Conservation (phyloP, 2,888 invertebrate species). For the Eupelmus urozonus region DNA sequence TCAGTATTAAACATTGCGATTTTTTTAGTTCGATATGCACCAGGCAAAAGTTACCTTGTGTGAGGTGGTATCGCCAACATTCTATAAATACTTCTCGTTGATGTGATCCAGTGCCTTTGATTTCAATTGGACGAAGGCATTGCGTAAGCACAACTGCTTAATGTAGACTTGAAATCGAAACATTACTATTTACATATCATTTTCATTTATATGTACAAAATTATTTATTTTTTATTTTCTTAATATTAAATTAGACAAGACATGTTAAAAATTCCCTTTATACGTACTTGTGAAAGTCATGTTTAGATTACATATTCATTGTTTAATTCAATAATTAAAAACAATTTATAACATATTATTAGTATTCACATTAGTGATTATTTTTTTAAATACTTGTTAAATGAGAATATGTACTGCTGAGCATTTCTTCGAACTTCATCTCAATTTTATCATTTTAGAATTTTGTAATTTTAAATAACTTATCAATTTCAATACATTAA, state of each 20-base stretch:
- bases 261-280: no score
- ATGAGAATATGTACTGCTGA: slow-evolving; percentile 30
- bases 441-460: no score
- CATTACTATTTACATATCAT: slow-evolving; percentile 15
- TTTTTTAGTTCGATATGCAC: slow-evolving; percentile 31
- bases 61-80: slow-evolving; percentile 54
- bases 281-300: slow-evolving; percentile 16
- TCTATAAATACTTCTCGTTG: slow-evolving; percentile 70
- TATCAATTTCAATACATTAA: slow-evolving; percentile 16
- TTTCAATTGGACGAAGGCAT: slow-evolving; percentile 66
- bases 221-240: slow-evolving; percentile 24
- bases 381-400: no score
- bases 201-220: slow-evolving; percentile 7
- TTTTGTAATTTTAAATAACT: slow-evolving; percentile 16
- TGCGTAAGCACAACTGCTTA: slow-evolving; percentile 66
- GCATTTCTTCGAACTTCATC: no score
- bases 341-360: neutral
- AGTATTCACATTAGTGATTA: neutral
- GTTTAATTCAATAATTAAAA: neutral
- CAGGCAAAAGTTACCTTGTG: slow-evolving; percentile 39
- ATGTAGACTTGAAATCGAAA: slow-evolving; percentile 38
- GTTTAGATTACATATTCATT: slow-evolving; percentile 36
- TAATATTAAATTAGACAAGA: no score
- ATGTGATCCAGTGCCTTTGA: slow-evolving; percentile 71
- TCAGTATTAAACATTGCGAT: slow-evolving; percentile 10